Base-by-base conservation (phyloP, 2,113 vertebrate species). In the Silurus glanis region DNA sequence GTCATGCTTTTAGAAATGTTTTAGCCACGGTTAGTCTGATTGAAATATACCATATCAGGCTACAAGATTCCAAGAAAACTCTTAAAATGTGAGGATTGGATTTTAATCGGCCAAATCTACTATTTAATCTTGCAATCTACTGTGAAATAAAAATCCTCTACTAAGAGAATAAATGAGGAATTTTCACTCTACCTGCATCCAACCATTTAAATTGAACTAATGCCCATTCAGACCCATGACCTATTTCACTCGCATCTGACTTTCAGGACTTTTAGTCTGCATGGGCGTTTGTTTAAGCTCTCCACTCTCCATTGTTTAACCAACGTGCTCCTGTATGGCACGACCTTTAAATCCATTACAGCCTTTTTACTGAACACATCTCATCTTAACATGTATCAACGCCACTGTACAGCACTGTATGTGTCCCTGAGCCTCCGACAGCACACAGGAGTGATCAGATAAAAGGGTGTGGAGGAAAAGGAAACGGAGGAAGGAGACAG, bases 291-390 rank as follows among this genome's bases (percentile, higher is more conserved):
- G 37, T 53, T 64, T 64, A 69, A 69, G n/a, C 23, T 28, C 5
- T 71, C 62, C 37, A 71, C 17, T 19, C 28, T 59, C 28, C n/a
- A 37, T 53, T 84, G 55, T 64, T 85, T 76, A 84, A 53, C 17
- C 69, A 83, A 83, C 25, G 72, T 64, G 71, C 59, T 58, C 6
- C 59, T 82, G 47, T 56, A 55, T 28, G 16, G 14, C 49, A 45
- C 53, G 28, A 85, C 86, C 85, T 87, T 76, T 76, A 62, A 87
- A 82, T 87, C 61, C 61, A 78, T 71, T 71, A 72, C 49, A 72
- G 53, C 13, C 71, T 66, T 28, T 82, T 83, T 28, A 17, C 76
- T 69, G 5, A 66, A 82, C 76, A 83, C 28, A 25, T 79, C n/a
- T 86, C 4, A 47, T 58, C 64, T 76, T 76, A 85, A 83, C 67